Evolutionary conservation across 2,888 invertebrate genomes (phyloP).

Genomic region (Scaptomyza cyrtandrae): DNA sequence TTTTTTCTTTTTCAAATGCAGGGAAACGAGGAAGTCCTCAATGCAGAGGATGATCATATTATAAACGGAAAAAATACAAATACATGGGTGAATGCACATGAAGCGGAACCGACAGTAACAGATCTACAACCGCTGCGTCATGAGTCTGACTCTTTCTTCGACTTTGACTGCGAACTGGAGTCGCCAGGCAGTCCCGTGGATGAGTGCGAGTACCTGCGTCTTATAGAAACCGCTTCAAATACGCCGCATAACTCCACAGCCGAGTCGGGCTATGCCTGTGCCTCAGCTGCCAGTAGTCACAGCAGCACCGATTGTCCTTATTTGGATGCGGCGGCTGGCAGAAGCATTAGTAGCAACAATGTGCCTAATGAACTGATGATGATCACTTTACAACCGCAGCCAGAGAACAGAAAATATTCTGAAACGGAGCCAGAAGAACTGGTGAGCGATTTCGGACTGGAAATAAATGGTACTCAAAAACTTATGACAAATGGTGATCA

Average conservation of each 20-base stretch:
- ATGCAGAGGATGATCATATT: constrained; percentile 82
- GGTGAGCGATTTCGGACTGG: constrained; percentile 27
- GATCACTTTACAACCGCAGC: constrained; percentile 35
- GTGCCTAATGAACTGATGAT: constrained; percentile 43
- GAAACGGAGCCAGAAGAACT: constrained; percentile 46
- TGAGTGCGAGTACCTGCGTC: constrained; percentile 86
- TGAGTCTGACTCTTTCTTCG: constrained; percentile 87
- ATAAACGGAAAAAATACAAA: constrained; percentile 81
- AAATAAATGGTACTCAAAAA: constrained; percentile 54
- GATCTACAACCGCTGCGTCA: constrained; percentile 85
- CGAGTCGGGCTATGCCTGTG: constrained; percentile 86
- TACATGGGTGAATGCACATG: constrained; percentile 83
- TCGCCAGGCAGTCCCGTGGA: constrained; percentile 90
- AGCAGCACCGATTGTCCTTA: constrained; percentile 85
- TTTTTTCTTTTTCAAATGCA: constrained; percentile 38
- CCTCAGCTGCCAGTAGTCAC: constrained; percentile 85
- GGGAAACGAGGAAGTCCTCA: constrained; percentile 78
- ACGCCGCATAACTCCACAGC: constrained; percentile 85
- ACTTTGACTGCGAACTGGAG: constrained; percentile 88
- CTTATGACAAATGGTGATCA: constrained; percentile 66
- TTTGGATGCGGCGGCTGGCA: constrained; percentile 84
- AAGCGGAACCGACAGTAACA: constrained; percentile 83
- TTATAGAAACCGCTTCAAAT: constrained; percentile 86
- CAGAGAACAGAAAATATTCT: constrained; percentile 33
- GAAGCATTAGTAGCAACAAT: constrained; percentile 59